A percentile compares a stretch with the other conserved stretches of the same genome.
phyloP scores from a whole-genome alignment of 2,888 invertebrate genomes.

The Rhynchonema sp. region DNA sequence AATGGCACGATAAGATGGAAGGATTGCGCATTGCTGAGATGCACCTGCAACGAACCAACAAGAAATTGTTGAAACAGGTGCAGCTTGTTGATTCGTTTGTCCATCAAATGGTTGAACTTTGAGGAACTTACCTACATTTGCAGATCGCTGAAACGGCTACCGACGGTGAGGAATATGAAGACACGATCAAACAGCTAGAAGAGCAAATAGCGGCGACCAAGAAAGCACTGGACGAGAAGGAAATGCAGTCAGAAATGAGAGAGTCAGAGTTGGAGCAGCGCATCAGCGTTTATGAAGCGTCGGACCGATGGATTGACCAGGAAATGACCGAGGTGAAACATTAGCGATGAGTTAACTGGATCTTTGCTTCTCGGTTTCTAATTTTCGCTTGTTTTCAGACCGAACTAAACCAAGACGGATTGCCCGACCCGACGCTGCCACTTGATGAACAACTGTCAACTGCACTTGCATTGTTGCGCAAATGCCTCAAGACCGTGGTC shows the following conservation, averaged over 20 bases:
- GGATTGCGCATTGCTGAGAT: not conserved
- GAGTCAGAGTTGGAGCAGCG: not conserved
- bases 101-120: too few relatives aligned
- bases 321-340: not conserved
- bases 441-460: not conserved
- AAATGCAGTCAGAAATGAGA: not conserved
- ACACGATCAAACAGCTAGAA: not conserved
- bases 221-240: not conserved
- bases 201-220: too few relatives aligned
- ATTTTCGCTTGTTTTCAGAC: too few relatives aligned
- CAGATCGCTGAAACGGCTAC: too few relatives aligned
- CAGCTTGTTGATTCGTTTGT: too few relatives aligned
- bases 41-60: not conserved
- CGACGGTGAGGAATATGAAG: too few relatives aligned
- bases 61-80: not conserved
- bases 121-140: too few relatives aligned
- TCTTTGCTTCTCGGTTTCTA: not conserved
- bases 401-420: not conserved
- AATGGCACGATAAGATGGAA: not conserved
- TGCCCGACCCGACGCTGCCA: not conserved
- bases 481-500: not conserved
- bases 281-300: not conserved
- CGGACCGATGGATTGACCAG: not conserved
- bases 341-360: not conserved
- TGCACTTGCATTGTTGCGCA: not conserved